These are phyloP conservation scores for Lagocephalus sceleratus DNA, from an alignment of 2,797 vertebrate species.

Conservation along the genomic window DNA sequence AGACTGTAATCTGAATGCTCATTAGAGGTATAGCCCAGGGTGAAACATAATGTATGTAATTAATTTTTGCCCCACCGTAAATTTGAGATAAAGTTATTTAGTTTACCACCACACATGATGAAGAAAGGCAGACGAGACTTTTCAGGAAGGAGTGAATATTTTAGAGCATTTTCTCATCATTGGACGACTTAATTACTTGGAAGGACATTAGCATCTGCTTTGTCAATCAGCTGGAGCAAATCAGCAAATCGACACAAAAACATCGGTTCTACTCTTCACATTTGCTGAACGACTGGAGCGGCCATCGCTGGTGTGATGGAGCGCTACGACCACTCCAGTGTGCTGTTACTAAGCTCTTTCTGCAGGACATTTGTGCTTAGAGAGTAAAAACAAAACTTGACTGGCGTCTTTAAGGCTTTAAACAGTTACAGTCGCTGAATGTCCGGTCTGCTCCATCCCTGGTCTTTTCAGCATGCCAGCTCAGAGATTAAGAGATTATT, in stretches of 20 bases:
- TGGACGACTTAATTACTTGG: not conserved
- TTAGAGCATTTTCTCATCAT: not conserved
- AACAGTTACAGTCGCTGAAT: too few relatives aligned
- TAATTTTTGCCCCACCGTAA: not conserved
- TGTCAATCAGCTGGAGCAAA: too few relatives aligned
- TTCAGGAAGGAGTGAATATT: not conserved
- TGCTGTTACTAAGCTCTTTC: too few relatives aligned
- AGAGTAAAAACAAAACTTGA: too few relatives aligned
- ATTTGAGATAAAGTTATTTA: not conserved
- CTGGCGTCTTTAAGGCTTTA: too few relatives aligned
- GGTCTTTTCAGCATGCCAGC: slow-evolving; percentile 21
- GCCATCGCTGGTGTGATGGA: too few relatives aligned
- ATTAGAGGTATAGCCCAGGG: slow-evolving; percentile 2
- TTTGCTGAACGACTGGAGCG: too few relatives aligned
- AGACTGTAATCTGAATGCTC: not conserved
- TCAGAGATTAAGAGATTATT: slow-evolving; percentile 27
- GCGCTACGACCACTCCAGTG: too few relatives aligned
- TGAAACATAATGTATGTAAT: not conserved
- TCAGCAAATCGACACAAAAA: not conserved
- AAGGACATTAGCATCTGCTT: too few relatives aligned
- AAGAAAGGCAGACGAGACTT: not conserved
- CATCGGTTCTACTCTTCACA: slow-evolving; percentile 21
- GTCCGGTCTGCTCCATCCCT: too few relatives aligned
- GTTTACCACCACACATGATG: not conserved
- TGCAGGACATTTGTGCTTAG: too few relatives aligned